phyloP scores from a whole-genome alignment of 2,797 vertebrate species.

The Melanotaenia maccullochi region DNA sequence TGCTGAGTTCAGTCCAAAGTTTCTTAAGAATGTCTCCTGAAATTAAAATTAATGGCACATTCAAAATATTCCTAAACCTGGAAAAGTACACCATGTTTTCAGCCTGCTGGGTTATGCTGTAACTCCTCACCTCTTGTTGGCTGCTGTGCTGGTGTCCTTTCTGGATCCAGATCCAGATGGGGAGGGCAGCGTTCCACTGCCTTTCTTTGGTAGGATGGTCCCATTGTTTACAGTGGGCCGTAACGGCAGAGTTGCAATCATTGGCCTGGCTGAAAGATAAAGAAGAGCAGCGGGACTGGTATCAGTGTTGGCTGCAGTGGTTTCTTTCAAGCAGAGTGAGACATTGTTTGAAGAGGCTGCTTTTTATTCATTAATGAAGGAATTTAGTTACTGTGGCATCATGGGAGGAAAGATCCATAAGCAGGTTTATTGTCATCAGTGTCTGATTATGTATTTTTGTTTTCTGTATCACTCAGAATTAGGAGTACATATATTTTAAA shows the following conservation, averaged over 20 bases:
- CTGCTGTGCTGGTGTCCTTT: constrained; percentile 85
- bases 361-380: neutral
- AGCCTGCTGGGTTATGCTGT: too few species aligned
- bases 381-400: neutral
- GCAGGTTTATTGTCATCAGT: neutral
- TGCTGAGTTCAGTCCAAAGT: neutral
- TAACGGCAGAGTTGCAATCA: constrained; percentile 92
- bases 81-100: neutral
- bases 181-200: constrained; percentile 89
- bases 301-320: constrained; percentile 4
- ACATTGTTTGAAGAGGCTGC: neutral
- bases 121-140: constrained; percentile 88
- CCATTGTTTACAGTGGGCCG: constrained; percentile 93
- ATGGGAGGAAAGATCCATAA: neutral
- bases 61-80: neutral
- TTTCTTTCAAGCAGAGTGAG: neutral
- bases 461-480: neutral
- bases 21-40: neutral
- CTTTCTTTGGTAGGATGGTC: constrained; percentile 96
- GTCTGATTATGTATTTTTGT: neutral
- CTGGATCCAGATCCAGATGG: constrained; percentile 91
- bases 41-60: neutral
- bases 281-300: constrained; percentile 6
- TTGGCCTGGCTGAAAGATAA: constrained; percentile 89
- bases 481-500: neutral